phyloP scores from a whole-genome alignment of 2,888 invertebrate genomes.

The Cheilosia urbana region DNA sequence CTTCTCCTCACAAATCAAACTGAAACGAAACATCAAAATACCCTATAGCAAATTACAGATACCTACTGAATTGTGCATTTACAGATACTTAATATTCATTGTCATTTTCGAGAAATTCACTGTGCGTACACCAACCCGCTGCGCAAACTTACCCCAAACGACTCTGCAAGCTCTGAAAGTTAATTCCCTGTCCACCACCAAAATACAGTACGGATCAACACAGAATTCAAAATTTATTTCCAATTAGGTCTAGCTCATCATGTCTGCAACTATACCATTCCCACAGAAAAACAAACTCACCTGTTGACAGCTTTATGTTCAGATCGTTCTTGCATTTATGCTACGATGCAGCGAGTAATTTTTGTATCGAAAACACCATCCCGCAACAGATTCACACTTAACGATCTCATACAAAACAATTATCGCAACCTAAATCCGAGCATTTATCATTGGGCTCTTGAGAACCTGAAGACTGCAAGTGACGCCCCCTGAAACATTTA shows the following conservation, averaged over 20 bases:
- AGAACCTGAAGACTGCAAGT: conserved; percentile 14
- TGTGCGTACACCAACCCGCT: too few relatives aligned
- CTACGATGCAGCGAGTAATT: conserved; percentile 6
- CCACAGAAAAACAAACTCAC: conserved; percentile 27
- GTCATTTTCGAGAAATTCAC: too few relatives aligned
- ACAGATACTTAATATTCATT: too few relatives aligned
- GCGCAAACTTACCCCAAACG: too few relatives aligned
- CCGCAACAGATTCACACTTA: background rate
- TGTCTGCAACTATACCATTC: conserved; percentile 9
- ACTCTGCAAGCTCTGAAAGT: too few relatives aligned
- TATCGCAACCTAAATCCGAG: conserved; percentile 43
- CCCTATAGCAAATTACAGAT: too few relatives aligned
- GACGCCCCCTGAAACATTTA: conserved; percentile 36
- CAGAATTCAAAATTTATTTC: conserved; percentile 1
- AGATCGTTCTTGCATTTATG: conserved; percentile 29
- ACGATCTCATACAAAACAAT: conserved; percentile 47
- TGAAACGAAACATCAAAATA: too few relatives aligned
- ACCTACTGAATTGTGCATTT: too few relatives aligned
- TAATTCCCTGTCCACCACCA: background rate
- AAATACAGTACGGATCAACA: conserved; percentile 1
- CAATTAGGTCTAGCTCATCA: conserved; percentile 3
- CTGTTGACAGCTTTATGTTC: conserved; percentile 49
- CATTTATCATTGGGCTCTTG: conserved; percentile 49
- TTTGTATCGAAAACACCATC: conserved; percentile 19
- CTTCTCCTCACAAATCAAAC: too few relatives aligned